Conservation (phyloP, 2,113 vertebrate species). For the Ursus arctos region DNA sequence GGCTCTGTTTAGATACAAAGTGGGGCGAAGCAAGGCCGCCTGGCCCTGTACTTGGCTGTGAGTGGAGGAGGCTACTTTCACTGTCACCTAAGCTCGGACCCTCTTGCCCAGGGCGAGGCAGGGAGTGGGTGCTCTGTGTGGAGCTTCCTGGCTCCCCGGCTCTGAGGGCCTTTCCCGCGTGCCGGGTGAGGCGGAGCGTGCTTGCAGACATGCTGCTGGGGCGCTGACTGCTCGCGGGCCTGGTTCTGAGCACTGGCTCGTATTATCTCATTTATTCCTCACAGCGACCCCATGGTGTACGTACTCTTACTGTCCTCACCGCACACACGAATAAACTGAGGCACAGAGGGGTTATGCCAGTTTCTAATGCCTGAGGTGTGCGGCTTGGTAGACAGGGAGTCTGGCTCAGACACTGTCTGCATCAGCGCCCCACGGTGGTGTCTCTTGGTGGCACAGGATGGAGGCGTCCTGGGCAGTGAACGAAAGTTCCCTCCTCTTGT, state of each 20-base stretch:
- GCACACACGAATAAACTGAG: background rate
- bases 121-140: too few species aligned
- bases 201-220: fast-evolving
- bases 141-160: fast-evolving
- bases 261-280: background rate
- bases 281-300: fast-evolving
- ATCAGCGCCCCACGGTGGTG: background rate
- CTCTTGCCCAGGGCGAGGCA: background rate
- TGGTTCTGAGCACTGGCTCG: background rate
- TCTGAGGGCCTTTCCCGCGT: background rate
- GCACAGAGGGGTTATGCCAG: background rate
- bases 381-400: background rate
- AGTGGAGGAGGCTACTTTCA: background rate
- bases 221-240: fast-evolving
- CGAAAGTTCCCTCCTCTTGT: background rate
- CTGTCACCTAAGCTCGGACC: background rate
- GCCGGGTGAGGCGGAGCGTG: background rate
- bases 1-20: background rate
- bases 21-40: background rate
- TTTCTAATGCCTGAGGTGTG: background rate
- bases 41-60: background rate
- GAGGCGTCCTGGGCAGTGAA: background rate
- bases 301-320: background rate
- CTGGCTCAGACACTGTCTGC: background rate
- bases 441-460: background rate